Evolutionary conservation across 2,113 vertebrate species (phyloP).

Genomic region (Cyanoderma ruficeps): DNA sequence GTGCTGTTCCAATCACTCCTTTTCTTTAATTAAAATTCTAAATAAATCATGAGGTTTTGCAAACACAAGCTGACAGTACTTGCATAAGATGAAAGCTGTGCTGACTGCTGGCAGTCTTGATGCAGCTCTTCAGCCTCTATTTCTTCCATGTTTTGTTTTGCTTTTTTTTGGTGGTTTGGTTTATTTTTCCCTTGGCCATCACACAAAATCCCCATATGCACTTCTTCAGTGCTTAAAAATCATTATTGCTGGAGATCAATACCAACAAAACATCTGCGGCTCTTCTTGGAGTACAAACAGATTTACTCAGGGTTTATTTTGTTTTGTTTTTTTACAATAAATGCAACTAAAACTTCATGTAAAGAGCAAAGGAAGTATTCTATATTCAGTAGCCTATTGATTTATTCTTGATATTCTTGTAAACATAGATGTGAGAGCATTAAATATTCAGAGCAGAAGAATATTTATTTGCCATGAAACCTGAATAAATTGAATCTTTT

Average conservation of each 20-base stretch:
- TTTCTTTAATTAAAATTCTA: conserved; percentile 67
- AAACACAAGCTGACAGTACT: neutral
- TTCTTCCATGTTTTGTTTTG: neutral
- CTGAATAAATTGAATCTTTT: conserved; percentile 40
- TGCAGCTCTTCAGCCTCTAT: neutral
- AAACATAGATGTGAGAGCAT: conserved; percentile 4
- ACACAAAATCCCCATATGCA: conserved; percentile 37
- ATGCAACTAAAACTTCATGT: neutral
- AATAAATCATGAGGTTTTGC: conserved; percentile 63
- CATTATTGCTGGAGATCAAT: conserved; percentile 54
- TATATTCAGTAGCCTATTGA: neutral
- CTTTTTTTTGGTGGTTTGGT: neutral
- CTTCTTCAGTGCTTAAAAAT: conserved; percentile 46
- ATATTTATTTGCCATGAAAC: conserved; percentile 42
- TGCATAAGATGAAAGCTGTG: conserved; percentile 12
- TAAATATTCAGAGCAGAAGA: neutral
- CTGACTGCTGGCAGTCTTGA: neutral
- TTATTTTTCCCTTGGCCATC: neutral
- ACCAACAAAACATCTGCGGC: conserved; percentile 30
- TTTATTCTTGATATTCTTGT: neutral
- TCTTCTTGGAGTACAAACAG: conserved; percentile 7
- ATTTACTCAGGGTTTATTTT: neutral
- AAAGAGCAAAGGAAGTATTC: neutral
- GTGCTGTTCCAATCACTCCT: conserved; percentile 45
- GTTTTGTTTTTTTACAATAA: neutral